Percentiles rank a stretch among this genome's conserved stretches.
These are phyloP conservation scores for Candidula unifasciata DNA, from an alignment of 2,888 invertebrate species.

Conservation along the genomic window DNA sequence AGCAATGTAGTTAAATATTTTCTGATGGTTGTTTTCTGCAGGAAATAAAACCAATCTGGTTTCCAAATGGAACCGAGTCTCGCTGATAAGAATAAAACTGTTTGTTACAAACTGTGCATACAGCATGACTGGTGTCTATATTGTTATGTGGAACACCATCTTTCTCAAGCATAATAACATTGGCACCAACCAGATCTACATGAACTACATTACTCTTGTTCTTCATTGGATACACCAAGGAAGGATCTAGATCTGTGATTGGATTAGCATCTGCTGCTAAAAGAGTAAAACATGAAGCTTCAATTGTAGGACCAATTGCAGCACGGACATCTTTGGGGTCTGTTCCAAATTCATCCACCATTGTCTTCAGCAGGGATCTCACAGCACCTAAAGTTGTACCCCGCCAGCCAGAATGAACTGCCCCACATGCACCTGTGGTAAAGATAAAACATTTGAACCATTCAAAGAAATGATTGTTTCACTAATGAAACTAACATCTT, in stretches of 20 bases:
- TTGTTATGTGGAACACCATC: constrained; percentile 57
- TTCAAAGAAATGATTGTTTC: background rate
- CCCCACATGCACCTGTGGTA: constrained; percentile 58
- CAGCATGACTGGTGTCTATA: constrained; percentile 58
- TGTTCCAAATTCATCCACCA: constrained; percentile 57
- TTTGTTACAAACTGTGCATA: constrained; percentile 60
- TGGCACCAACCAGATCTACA: constrained; percentile 60
- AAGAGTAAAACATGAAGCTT: constrained; percentile 56
- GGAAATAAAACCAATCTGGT: constrained; percentile 63
- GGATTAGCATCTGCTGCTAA: constrained; percentile 45
- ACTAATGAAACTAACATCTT: no score
- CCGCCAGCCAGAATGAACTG: constrained; percentile 63
- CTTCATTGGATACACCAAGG: constrained; percentile 25
- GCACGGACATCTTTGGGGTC: constrained; percentile 58
- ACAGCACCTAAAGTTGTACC: constrained; percentile 59
- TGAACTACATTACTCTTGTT: background rate
- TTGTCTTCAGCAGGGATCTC: constrained; percentile 55
- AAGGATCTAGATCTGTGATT: constrained; percentile 56
- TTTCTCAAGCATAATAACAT: constrained; percentile 57
- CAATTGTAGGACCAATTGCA: constrained; percentile 61
- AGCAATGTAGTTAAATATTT: background rate
- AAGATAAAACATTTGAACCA: background rate
- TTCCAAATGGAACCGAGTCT: constrained; percentile 64
- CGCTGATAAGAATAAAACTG: constrained; percentile 60
- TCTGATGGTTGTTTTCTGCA: constrained; percentile 36